These are phyloP conservation scores for Heliocidaris tuberculata DNA, from an alignment of 35 echinoderm and acorn worm genomes.

Conservation along the genomic window DNA sequence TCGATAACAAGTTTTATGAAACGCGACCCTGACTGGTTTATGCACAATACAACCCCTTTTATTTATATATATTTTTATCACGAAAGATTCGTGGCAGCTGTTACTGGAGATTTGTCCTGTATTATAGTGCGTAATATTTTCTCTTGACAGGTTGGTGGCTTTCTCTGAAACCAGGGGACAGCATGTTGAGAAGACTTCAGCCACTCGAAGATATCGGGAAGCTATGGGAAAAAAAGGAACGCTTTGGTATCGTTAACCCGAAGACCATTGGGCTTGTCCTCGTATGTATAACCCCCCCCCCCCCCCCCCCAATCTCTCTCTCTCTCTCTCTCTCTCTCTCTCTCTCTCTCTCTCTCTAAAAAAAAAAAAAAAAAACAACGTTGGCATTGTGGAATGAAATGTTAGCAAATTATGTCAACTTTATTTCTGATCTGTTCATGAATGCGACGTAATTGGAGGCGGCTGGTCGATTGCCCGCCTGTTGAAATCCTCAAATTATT, in stretches of 20 bases:
- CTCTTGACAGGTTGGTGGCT: slow-evolving; percentile 73
- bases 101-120: background rate
- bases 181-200: slow-evolving; percentile 64
- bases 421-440: too few relatives aligned
- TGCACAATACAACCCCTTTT: background rate
- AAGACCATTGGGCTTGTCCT: slow-evolving; percentile 78
- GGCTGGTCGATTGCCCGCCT: too few relatives aligned
- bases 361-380: too few relatives aligned
- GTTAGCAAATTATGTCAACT: too few relatives aligned
- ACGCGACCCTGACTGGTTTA: background rate
- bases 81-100: background rate
- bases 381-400: too few relatives aligned
- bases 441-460: too few relatives aligned
- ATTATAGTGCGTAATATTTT: background rate
- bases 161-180: slow-evolving; percentile 74
- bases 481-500: too few relatives aligned
- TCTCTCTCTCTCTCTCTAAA: too few relatives aligned
- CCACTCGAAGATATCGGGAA: slow-evolving; percentile 71
- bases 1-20: too few relatives aligned
- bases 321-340: too few relatives aligned
- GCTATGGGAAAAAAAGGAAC: slow-evolving; percentile 74
- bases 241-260: slow-evolving; percentile 76
- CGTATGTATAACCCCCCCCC: slow-evolving; percentile 58
- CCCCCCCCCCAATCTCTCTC: too few relatives aligned
- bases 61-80: background rate